A percentile compares a stretch with the other conserved stretches of the same genome.
These are phyloP conservation scores for Euura saliciscinereae DNA, from an alignment of 1,140 invertebrate species.

Conservation along the genomic window DNA sequence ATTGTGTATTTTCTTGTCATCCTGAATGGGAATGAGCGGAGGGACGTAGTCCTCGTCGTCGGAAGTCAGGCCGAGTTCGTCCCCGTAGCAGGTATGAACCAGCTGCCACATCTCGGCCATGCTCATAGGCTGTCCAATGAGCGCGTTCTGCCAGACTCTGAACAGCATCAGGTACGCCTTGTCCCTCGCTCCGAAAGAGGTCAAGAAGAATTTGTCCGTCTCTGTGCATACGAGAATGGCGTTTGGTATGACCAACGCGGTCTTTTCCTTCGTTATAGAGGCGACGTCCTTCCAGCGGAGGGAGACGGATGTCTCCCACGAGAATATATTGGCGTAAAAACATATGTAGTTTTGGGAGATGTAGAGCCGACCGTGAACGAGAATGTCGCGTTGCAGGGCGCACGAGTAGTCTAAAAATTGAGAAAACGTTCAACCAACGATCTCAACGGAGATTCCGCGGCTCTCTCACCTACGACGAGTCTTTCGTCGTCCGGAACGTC, in stretches of 20 bases:
- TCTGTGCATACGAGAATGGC: constrained; percentile 87
- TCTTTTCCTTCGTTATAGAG: constrained; percentile 92
- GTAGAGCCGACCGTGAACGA: constrained; percentile 91
- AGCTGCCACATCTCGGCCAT: constrained; percentile 88
- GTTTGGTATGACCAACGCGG: constrained; percentile 92
- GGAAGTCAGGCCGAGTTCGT: constrained; percentile 89
- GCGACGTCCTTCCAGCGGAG: constrained; percentile 89
- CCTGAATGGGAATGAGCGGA: constrained; percentile 57
- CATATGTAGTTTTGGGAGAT: constrained; percentile 92
- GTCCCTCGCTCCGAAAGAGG: constrained; percentile 89
- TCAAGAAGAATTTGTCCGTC: constrained; percentile 89
- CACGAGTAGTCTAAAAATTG: constrained; percentile 92
- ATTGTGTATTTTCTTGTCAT: constrained; percentile 62
- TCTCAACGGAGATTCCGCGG: no score
- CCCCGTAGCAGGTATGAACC: constrained; percentile 90
- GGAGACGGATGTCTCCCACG: constrained; percentile 87
- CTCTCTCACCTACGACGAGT: constrained; percentile 91
- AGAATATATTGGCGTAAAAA: constrained; percentile 95
- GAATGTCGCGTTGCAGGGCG: constrained; percentile 92
- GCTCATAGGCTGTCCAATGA: constrained; percentile 86
- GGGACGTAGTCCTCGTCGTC: constrained; percentile 90
- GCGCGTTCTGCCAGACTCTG: constrained; percentile 93
- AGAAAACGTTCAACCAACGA: no score
- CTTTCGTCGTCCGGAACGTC: constrained; percentile 89
- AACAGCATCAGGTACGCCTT: constrained; percentile 95